A percentile compares a stretch with the other conserved stretches of the same genome.
Conservation (phyloP, 1,140 invertebrate genomes). For the Melanaphis sacchari region DNA sequence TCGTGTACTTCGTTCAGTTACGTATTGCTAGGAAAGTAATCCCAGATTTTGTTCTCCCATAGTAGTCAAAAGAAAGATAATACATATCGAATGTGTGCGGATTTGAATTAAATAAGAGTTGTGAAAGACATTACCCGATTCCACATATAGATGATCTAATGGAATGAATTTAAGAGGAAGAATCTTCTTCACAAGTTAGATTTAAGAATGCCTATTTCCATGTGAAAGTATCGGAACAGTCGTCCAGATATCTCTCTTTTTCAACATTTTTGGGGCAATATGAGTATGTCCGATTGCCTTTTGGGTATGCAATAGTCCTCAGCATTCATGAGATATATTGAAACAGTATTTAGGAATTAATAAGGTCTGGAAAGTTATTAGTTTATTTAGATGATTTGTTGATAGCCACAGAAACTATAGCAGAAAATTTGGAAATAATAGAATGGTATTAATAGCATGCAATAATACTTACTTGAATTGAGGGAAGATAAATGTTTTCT, state of each 20-base stretch:
- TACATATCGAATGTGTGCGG: not conserved
- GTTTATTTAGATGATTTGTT: slow-evolving; percentile 3
- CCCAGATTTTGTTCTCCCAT: slow-evolving; percentile 26
- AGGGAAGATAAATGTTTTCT: not conserved
- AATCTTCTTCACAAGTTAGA: slow-evolving; percentile 13
- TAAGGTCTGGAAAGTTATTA: not conserved
- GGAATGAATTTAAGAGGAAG: not conserved
- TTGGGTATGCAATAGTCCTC: slow-evolving; percentile 42
- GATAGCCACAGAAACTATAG: not conserved
- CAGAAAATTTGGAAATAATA: not conserved
- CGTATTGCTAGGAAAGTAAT: not conserved
- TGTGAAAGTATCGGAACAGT: not conserved
- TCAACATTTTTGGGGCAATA: slow-evolving; percentile 1
- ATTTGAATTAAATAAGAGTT: slow-evolving; percentile 21
- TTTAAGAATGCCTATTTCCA: slow-evolving; percentile 43
- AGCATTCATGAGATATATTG: not conserved
- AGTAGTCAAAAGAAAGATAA: slow-evolving; percentile 30
- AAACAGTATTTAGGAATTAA: slow-evolving; percentile 15
- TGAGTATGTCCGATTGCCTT: slow-evolving; percentile 16
- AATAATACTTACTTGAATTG: slow-evolving; percentile 23
- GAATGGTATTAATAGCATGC: not conserved
- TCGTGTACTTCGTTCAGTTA: too few relatives aligned
- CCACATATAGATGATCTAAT: slow-evolving; percentile 8
- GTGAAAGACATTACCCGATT: not conserved
- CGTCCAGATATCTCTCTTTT: not conserved